Evolutionary conservation across 2,888 invertebrate genomes (phyloP), one percentile per base, ranked within the genome.

Genomic region (Limnephilus auricula): DNA sequence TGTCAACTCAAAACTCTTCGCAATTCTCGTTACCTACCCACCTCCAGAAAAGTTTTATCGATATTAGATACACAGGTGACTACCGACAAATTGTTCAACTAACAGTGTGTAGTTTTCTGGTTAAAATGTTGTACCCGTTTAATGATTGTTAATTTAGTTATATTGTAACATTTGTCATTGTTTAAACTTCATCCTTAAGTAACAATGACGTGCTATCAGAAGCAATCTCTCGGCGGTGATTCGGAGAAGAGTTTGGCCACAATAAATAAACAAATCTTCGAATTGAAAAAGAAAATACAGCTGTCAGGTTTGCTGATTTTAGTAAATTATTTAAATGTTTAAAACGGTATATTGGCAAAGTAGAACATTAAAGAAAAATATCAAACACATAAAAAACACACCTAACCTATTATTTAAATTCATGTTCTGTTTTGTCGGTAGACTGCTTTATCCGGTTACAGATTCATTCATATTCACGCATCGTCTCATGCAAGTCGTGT

Each of bases 241-340:
- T 94, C 95, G 10, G 96, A 96, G 88, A 96, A 96, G 92, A 96
- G 95, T 84, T 94, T 97, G 80, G 96, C 96, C 34, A 96, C 96
- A 90, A 96, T 97, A 89, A 98, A 98, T 94, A 97, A 97, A 93
- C 97, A 98, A 96, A 98, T 98, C 94, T 96, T 97, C 94, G 98
- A 98, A 95, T 97, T 98, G 91, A 98, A 98, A 95, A 98, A 98
- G 95, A 98, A 98, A 95, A 98, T 98, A 94, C 97, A 98, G 94
- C 95, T 98, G 93, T 98, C 98, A 94, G 98, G 98, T 98, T 65
- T 65, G 65, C 9, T 6, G 25, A 9, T 9, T 65, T 65, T 65
- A 0, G 13, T 18, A 5, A 65, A 65, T 25, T 65, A 18, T 65
- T 25, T 65, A 18, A 65, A 25, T 45, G 15, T 45, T 45, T 45